phyloP scores from a whole-genome alignment of 2,797 vertebrate genomes.

The Smutsia temminckii region DNA sequence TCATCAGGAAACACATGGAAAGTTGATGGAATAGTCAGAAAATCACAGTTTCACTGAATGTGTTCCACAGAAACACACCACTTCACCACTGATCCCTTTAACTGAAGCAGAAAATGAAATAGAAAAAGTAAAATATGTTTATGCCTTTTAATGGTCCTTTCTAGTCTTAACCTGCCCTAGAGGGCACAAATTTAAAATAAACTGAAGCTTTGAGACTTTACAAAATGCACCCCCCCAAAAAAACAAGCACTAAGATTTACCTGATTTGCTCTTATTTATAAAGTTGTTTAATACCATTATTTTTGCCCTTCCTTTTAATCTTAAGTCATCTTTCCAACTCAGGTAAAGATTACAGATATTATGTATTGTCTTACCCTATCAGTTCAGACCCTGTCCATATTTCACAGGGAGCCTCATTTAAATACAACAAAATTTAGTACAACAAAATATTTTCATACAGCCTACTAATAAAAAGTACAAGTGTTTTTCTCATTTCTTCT shows the following conservation, averaged over 20 bases:
- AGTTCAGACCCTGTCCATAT: not conserved
- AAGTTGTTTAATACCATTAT: not conserved
- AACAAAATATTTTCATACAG: not conserved
- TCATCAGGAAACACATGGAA: conserved; percentile 26
- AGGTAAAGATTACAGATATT: not conserved
- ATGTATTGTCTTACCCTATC: not conserved
- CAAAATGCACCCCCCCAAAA: not conserved
- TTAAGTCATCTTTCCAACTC: not conserved
- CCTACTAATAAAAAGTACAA: not conserved
- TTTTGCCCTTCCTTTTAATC: not conserved
- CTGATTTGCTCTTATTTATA: not conserved
- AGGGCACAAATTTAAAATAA: conserved; percentile 14
- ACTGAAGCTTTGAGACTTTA: not conserved
- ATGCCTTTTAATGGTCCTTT: not conserved
- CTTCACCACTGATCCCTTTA: not conserved
- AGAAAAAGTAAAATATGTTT: not conserved
- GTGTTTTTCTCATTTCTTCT: not conserved
- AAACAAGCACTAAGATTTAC: not conserved
- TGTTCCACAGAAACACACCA: not conserved
- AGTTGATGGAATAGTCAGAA: conserved; percentile 15
- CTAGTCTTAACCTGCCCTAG: not conserved
- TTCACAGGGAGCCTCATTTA: not conserved
- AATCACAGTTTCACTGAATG: not conserved
- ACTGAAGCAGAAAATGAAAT: not conserved
- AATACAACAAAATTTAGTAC: not conserved